Conservation (phyloP, 2,888 invertebrate species). For the Trissonchulus sp. region DNA sequence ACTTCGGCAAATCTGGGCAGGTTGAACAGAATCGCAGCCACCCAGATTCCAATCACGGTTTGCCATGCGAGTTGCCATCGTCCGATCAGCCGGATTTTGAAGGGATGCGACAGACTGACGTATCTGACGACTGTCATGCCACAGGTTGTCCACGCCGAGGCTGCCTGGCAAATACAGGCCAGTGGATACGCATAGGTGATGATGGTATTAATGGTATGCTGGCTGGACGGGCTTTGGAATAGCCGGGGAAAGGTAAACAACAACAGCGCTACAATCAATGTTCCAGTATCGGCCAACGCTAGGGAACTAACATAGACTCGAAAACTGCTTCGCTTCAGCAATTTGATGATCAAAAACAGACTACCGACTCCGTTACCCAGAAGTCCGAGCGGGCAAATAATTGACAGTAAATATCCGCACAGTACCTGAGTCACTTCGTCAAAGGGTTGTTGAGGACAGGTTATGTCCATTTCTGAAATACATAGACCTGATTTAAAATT, state of each 20-base stretch:
- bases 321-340: not conserved
- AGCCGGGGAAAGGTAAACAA: not conserved
- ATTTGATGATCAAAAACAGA: not conserved
- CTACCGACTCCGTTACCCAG: not conserved
- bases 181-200: constrained; percentile 16
- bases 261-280: not conserved
- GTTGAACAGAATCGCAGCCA: not conserved
- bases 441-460: not conserved
- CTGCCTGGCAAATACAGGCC: constrained; percentile 24
- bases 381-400: not conserved
- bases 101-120: not conserved
- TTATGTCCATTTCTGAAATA: too few relatives aligned
- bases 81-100: not conserved
- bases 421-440: not conserved
- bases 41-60: constrained; percentile 8
- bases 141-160: constrained; percentile 21
- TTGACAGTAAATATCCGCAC: not conserved
- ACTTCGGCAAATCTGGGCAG: constrained; percentile 9
- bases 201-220: not conserved
- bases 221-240: not conserved
- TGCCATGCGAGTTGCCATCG: constrained; percentile 7
- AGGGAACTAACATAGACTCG: not conserved
- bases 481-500: too few relatives aligned
- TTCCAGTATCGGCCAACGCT: not conserved
- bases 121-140: constrained; percentile 18